These are phyloP conservation scores for Trichonephila clavipes DNA, from an alignment of 1,140 invertebrate species.

Conservation along the genomic window DNA sequence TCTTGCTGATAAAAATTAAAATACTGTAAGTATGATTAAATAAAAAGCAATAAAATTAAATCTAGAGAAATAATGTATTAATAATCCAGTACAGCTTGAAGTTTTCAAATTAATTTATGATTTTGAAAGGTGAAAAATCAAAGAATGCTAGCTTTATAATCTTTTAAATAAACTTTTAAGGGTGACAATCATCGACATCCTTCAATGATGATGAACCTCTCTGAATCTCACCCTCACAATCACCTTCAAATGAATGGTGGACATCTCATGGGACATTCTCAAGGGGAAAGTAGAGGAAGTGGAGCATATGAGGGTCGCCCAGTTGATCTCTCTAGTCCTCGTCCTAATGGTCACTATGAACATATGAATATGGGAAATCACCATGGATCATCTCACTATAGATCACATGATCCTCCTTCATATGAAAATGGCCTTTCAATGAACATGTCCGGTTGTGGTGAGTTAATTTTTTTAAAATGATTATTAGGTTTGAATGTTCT, in stretches of 20 bases:
- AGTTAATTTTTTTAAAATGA: not conserved
- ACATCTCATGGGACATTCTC: conserved; percentile 50
- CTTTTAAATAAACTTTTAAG: not conserved
- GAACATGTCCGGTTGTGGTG: conserved; percentile 71
- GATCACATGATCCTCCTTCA: conserved; percentile 47
- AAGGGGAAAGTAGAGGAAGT: conserved; percentile 7
- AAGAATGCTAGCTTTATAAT: not conserved
- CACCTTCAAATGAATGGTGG: conserved; percentile 70
- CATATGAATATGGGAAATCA: conserved; percentile 52
- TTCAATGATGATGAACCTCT: conserved; percentile 71
- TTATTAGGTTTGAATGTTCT: no score
- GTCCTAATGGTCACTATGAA: conserved; percentile 73
- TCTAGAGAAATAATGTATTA: no score
- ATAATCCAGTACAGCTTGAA: no score
- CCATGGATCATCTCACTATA: conserved; percentile 44
- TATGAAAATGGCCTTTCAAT: conserved; percentile 75
- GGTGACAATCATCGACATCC: conserved; percentile 54
- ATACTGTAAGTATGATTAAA: no score
- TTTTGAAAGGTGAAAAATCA: no score
- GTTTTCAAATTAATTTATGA: no score
- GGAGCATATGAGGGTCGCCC: conserved; percentile 76
- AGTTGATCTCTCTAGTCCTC: conserved; percentile 78
- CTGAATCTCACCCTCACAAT: conserved; percentile 69
- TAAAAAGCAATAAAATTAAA: no score
- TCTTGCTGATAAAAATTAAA: no score